Evolutionary conservation across 2,888 invertebrate species (phyloP).

Genomic region (Hirtodrosophila duncani): DNA sequence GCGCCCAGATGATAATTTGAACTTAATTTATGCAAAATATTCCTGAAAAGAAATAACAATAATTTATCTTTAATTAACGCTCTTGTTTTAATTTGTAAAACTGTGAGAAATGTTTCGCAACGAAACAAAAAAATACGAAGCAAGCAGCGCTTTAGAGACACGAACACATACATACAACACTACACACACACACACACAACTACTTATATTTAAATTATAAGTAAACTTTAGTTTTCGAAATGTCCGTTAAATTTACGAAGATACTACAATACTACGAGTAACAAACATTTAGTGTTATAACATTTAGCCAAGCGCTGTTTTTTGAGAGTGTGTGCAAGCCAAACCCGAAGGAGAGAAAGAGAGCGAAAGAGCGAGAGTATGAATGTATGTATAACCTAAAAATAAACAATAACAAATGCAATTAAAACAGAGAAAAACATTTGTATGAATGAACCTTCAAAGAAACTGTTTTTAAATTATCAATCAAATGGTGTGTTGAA

Average conservation of each 20-base stretch:
- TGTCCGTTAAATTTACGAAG: slow-evolving; percentile 41
- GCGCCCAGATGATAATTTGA: slow-evolving; percentile 49
- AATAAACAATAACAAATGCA: slow-evolving; percentile 16
- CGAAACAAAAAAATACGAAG: slow-evolving; percentile 58
- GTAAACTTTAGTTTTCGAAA: slow-evolving; percentile 41
- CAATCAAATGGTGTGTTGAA: slow-evolving; percentile 11
- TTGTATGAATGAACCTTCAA: too few species aligned
- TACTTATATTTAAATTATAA: slow-evolving; percentile 33
- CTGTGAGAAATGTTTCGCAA: slow-evolving; percentile 71
- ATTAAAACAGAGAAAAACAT: slow-evolving; percentile 13
- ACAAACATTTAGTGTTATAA: slow-evolving; percentile 33
- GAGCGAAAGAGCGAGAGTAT: slow-evolving; percentile 7
- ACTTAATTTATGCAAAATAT: slow-evolving; percentile 49
- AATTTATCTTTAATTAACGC: slow-evolving; percentile 32
- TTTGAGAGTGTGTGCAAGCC: slow-evolving; percentile 1
- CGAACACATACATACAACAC: slow-evolving; percentile 10
- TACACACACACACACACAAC: too few species aligned
- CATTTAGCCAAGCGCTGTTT: slow-evolving; percentile 29
- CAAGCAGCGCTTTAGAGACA: slow-evolving; percentile 36
- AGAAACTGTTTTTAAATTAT: slow-evolving; percentile 45
- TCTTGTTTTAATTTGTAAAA: slow-evolving; percentile 48
- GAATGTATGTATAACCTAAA: too few species aligned
- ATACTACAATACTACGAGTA: too few species aligned
- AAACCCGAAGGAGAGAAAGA: slow-evolving; percentile 7
- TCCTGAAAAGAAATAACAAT: slow-evolving; percentile 50